Evolutionary conservation across 2,888 invertebrate genomes (phyloP), one percentile per base, ranked within the genome.

Genomic region (Pharmacophagus antenor): DNA sequence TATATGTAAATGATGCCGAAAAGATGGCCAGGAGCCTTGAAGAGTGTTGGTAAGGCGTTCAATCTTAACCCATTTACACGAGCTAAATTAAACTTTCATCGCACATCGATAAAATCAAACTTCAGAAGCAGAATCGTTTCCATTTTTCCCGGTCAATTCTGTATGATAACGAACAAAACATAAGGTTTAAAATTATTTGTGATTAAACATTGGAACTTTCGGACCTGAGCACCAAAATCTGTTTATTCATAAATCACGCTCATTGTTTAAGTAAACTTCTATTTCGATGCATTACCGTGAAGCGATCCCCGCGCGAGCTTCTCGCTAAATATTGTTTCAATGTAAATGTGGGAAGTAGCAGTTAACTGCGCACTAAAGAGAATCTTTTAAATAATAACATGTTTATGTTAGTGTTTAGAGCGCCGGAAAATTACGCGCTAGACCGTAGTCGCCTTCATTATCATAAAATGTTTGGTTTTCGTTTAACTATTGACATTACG

Each of bases 181-280:
- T 76, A 83, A 69, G 72, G 74, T 71, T 73, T 65, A 74, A 63
- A 75, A 74, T 77, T 48, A 63, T 62, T 60, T 61, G 56, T 22
- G 20, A 18, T 56, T 21, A 37, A 59, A 52, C 62, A 64, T 60
- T 70, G 68, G 70, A 77, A 81, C 66, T 72, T 80, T 79, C 79
- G 72, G 77, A 77, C 74, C 72, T 69, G 75, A 70, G 71, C 67
- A 73, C 74, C 71, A 69, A 76, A 82, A 80, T 79, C 67, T 90
- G 89, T 90, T 89, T 90, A 89, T 81, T 70, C 76, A 72, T 89
- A 84, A 84, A 88, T 87, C 90, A 88, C 89, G 88, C 77, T 76
- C 86, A 80, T 84, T 89, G 88, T 88, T 86, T 88, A 76, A 83
- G 77, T 78, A 81, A 80, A 83, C 79, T 85, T 88, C 88, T 89